A percentile compares a stretch with the other conserved stretches of the same genome.
phyloP scores from a whole-genome alignment of 2,888 invertebrate genomes.

The Coenonympha arcania region DNA sequence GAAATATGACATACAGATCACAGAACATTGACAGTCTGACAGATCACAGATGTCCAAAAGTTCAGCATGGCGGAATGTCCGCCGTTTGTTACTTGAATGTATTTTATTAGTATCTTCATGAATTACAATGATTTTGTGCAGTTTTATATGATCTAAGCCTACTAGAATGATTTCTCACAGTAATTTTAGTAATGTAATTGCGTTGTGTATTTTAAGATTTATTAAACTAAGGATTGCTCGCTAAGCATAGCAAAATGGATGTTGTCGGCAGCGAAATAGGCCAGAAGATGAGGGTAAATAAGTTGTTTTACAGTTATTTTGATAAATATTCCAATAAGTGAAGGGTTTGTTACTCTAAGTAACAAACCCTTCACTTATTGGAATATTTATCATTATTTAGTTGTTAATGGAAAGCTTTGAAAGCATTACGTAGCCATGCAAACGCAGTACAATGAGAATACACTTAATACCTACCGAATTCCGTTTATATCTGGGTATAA shows the following conservation, averaged over 20 bases:
- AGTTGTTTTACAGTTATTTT: background rate
- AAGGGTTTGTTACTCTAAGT: constrained; percentile 36
- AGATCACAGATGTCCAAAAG: background rate
- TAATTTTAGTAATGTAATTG: background rate
- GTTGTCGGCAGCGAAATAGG: constrained; percentile 88
- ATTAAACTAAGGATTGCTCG: constrained; percentile 11
- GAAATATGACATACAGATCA: too few species aligned
- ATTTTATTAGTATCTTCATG: too few species aligned
- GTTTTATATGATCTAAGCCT: background rate
- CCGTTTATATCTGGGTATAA: too few species aligned
- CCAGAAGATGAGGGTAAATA: constrained; percentile 86
- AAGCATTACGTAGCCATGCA: too few species aligned
- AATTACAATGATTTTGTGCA: background rate
- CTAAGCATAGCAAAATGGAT: constrained; percentile 73
- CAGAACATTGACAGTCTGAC: background rate
- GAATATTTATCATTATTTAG: background rate
- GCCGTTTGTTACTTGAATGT: too few species aligned
- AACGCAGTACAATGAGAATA: too few species aligned
- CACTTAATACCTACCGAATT: too few species aligned
- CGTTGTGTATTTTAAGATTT: background rate
- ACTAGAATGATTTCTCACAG: background rate
- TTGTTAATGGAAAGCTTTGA: background rate
- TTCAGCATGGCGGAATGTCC: background rate
- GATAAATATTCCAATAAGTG: constrained; percentile 1
- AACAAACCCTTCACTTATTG: constrained; percentile 21